Conservation (phyloP, 2,888 invertebrate genomes). For the Xestia xanthographa region DNA sequence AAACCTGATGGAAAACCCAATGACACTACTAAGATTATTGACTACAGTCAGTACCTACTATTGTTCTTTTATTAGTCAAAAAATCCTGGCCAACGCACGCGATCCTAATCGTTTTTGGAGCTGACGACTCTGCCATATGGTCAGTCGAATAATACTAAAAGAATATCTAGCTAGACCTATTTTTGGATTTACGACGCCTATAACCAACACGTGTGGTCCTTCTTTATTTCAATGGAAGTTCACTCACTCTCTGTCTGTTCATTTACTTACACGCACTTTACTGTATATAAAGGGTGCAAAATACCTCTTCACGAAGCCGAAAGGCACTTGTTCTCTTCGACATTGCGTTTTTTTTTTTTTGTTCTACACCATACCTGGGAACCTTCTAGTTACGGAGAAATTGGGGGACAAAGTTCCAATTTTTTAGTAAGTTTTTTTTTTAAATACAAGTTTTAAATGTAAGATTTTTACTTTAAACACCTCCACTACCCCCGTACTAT, state of each 20-base stretch:
- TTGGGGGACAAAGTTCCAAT: too few species aligned
- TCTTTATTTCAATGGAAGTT: conserved; percentile 27
- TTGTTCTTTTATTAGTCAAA: neutral
- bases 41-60: neutral
- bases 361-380: too few species aligned
- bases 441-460: too few species aligned
- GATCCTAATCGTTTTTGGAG: conserved; percentile 20
- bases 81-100: neutral
- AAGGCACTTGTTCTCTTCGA: too few species aligned
- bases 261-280: conserved; percentile 36
- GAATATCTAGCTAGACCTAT: conserved; percentile 43
- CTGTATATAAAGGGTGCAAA: too few species aligned
- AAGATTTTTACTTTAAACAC: too few species aligned
- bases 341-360: too few species aligned
- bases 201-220: conserved; percentile 37
- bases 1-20: neutral
- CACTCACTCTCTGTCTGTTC: conserved; percentile 17
- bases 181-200: conserved; percentile 39
- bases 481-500: too few species aligned
- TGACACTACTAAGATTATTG: neutral
- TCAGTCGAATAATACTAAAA: conserved; percentile 24
- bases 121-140: conserved; percentile 26
- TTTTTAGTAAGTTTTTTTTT: too few species aligned
- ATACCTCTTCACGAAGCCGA: too few species aligned
- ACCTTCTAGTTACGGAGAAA: too few species aligned